phyloP scores from a whole-genome alignment of 2,113 vertebrate species.

The Mormyrus iriodes region DNA sequence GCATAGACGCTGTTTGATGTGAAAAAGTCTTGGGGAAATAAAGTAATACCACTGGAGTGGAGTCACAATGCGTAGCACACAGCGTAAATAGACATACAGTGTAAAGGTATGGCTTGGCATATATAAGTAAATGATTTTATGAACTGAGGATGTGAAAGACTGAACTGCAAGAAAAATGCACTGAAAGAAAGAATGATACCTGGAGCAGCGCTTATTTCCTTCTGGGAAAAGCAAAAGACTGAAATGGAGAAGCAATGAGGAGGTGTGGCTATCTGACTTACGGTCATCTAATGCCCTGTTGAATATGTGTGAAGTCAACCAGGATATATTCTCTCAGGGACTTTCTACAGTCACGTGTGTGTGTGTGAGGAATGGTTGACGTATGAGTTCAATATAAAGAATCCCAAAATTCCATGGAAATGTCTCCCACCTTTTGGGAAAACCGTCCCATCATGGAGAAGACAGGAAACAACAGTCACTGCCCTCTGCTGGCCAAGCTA shows the following conservation, averaged over 20 bases:
- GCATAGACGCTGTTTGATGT: background rate
- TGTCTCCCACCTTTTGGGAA: background rate
- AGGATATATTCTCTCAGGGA: background rate
- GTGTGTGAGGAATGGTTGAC: background rate
- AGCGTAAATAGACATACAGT: background rate
- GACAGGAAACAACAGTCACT: constrained; percentile 50
- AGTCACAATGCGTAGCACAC: background rate
- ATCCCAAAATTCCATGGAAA: background rate
- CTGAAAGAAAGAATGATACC: background rate
- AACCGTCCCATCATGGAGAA: constrained; percentile 15
- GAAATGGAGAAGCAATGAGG: background rate
- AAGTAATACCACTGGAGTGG: background rate
- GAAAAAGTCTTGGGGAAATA: background rate
- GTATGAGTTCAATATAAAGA: background rate
- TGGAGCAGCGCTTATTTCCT: background rate
- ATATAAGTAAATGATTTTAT: background rate
- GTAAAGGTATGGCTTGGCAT: background rate
- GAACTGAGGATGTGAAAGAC: background rate
- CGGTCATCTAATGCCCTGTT: background rate
- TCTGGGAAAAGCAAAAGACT: background rate
- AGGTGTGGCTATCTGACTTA: background rate
- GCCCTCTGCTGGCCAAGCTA: constrained; percentile 65
- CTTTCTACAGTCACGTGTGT: background rate
- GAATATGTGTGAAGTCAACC: background rate
- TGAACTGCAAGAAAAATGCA: background rate